Base-by-base conservation (phyloP, 2,888 invertebrate genomes). In the Drosophila flavopinicola region DNA sequence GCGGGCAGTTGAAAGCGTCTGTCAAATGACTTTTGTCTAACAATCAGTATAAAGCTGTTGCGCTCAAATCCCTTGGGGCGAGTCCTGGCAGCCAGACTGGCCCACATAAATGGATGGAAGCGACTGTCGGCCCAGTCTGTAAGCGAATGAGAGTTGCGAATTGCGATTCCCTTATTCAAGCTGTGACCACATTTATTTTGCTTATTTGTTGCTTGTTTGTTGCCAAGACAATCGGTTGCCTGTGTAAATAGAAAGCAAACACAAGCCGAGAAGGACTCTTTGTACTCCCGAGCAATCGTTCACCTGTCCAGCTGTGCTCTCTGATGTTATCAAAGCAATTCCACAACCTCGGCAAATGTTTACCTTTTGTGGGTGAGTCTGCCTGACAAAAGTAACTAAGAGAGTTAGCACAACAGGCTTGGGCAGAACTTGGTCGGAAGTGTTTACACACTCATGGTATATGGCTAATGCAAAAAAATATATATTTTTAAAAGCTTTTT, bases 121-220 rank as follows among this genome's bases (percentile, higher is more conserved):
- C 27, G 33, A 44, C 5, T 48, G 39, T 23, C 25, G 69, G 37
- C 29, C 29, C 41, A 49, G 11, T 35, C 30, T 17, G 20, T 35
- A 17, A 24, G 24, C 24, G 2, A 10, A 24, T 2, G 10, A 15
- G 10, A n/a, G n/a, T 13, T 6, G n/a, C 24, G 2, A 23, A 23
- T 6, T 24, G 15, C n/a, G 11, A n/a, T 17, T 9, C 11, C 13
- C 24, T 27, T 10, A 6, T 45, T 48, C 27, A 10, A 24, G 35
- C 33, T 64, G 56, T 70, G 17, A 57, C 65, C 32, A 53, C 44
- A 51, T 51, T 53, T 75, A 42, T 75, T 64, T 49, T 53, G 41
- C 57, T 44, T 48, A 32, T 37, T 37, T 37, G 20, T 20, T 20
- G 20, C n/a, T 4, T 15, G 6, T 15, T 10, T 0, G 25, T 32